Evolutionary conservation across 2,113 vertebrate species (phyloP).

Genomic region (Motacilla alba): DNA sequence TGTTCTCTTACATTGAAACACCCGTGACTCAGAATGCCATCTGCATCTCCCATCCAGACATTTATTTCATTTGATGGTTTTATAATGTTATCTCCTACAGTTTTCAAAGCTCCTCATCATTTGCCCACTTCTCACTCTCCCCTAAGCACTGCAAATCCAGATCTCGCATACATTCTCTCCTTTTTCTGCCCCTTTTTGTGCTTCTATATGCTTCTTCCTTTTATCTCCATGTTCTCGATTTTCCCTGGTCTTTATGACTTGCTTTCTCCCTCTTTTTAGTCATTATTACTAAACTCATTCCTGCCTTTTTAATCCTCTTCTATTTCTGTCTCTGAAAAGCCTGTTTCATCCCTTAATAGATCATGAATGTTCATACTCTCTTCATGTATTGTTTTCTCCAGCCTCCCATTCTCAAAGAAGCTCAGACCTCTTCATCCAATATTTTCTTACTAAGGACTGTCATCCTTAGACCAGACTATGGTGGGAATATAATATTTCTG

Average conservation of each 20-base stretch:
- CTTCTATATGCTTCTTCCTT: constrained; percentile 24
- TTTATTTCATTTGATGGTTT: constrained; percentile 8
- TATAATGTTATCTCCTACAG: neutral
- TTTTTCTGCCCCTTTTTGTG: neutral
- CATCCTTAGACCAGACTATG: neutral
- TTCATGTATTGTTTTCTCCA: neutral
- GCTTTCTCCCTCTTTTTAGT: neutral
- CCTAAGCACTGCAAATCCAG: neutral
- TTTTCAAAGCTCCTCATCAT: constrained; percentile 8
- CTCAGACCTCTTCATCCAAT: neutral
- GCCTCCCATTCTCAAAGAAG: constrained; percentile 21
- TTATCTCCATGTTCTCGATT: neutral
- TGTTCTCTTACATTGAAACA: constrained; percentile 3
- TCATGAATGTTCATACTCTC: neutral
- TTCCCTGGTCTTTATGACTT: neutral
- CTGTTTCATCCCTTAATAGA: neutral
- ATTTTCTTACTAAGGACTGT: neutral
- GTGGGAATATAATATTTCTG: neutral
- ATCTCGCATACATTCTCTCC: neutral
- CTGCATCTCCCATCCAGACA: constrained; percentile 24
- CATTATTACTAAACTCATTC: neutral
- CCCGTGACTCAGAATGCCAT: constrained; percentile 34
- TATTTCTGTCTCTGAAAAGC: constrained; percentile 2
- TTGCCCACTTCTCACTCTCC: neutral
- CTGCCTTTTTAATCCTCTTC: neutral